phyloP scores from a whole-genome alignment of 2,888 invertebrate species.

The Thereva unica region DNA sequence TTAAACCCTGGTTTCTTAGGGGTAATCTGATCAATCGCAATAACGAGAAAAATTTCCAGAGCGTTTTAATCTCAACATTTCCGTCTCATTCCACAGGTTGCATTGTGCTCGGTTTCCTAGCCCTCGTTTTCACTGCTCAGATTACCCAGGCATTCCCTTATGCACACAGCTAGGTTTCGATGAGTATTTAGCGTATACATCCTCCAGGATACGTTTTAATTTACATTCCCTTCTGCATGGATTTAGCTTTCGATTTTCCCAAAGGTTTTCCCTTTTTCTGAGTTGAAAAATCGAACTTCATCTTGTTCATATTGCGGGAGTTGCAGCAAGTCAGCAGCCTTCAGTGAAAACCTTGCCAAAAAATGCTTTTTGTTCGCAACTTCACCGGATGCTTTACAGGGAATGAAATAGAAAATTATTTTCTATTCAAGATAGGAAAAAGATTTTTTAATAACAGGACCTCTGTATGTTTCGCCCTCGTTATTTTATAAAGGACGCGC shows the following conservation, averaged over 20 bases:
- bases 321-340: no score
- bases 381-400: constrained; percentile 23
- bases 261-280: constrained; percentile 12
- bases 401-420: constrained; percentile 19
- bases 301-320: not conserved
- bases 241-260: constrained; percentile 23
- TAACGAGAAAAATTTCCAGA: no score
- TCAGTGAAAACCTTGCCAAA: constrained; percentile 4
- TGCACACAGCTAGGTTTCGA: constrained; percentile 23
- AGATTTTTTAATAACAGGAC: constrained; percentile 18
- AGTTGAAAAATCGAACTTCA: constrained; percentile 24
- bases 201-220: constrained; percentile 32
- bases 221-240: constrained; percentile 30
- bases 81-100: no score
- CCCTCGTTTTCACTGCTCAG: not conserved
- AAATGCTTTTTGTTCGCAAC: constrained; percentile 19
- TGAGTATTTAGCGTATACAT: constrained; percentile 33
- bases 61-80: no score
- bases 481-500: not conserved
- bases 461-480: constrained; percentile 8
- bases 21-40: no score
- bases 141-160: constrained; percentile 23
- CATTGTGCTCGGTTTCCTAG: not conserved
- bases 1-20: no score
- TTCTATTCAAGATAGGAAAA: constrained; percentile 21